phyloP scores from a whole-genome alignment of 1,140 invertebrate genomes.

The Charaxes varanes region DNA sequence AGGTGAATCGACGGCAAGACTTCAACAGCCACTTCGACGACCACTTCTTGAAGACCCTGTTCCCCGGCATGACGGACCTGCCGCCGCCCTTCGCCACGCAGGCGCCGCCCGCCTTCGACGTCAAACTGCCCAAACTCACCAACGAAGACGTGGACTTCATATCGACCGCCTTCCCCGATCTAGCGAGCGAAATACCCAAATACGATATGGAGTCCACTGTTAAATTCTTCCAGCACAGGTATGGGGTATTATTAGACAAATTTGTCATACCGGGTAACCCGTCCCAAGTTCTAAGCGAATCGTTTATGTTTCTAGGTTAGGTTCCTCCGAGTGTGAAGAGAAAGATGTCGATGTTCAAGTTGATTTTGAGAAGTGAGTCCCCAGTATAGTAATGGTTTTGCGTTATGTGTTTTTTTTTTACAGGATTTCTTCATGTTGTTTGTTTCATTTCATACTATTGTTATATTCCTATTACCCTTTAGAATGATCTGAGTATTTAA shows the following conservation, averaged over 20 bases:
- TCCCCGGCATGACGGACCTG: slow-evolving; percentile 90
- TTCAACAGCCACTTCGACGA: slow-evolving; percentile 86
- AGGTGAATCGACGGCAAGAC: slow-evolving; percentile 80
- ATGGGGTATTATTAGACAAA: slow-evolving; percentile 18
- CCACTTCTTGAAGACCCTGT: slow-evolving; percentile 90
- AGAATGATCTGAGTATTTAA: too few species aligned
- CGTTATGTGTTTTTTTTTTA: neutral
- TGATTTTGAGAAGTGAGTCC: slow-evolving; percentile 55
- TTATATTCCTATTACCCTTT: too few species aligned
- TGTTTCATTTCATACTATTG: too few species aligned
- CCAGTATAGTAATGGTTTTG: too few species aligned
- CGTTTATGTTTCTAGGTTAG: slow-evolving; percentile 36
- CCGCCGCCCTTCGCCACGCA: slow-evolving; percentile 90
- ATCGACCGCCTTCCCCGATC: slow-evolving; percentile 42
- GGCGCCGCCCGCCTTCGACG: slow-evolving; percentile 84
- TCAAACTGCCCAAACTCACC: slow-evolving; percentile 80
- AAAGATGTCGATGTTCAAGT: slow-evolving; percentile 51
- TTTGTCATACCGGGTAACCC: neutral
- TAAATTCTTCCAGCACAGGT: slow-evolving; percentile 81
- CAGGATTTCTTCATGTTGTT: neutral
- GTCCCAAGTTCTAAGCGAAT: slow-evolving; percentile 2
- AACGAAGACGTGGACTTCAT: slow-evolving; percentile 56
- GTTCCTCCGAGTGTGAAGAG: slow-evolving; percentile 37
- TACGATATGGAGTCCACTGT: slow-evolving; percentile 81
- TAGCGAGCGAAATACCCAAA: slow-evolving; percentile 66